These are phyloP conservation scores for Nesidiocoris tenuis DNA, from an alignment of 2,888 invertebrate genomes.

Conservation along the genomic window DNA sequence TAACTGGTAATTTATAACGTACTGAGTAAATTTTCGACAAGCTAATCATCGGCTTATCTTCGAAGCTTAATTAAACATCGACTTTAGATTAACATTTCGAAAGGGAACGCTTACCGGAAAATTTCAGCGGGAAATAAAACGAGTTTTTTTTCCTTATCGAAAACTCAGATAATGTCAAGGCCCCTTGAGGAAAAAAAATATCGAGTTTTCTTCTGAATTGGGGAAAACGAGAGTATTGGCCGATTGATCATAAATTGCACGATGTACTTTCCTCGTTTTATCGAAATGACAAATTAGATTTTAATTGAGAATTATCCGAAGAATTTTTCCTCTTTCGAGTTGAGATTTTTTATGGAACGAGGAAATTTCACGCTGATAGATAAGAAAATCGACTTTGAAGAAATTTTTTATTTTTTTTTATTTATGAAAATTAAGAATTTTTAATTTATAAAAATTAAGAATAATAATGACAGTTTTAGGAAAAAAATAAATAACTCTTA, in stretches of 20 bases:
- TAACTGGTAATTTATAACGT: too few relatives aligned
- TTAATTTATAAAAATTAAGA: not conserved
- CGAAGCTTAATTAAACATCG: too few relatives aligned
- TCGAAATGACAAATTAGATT: too few relatives aligned
- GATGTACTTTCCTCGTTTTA: not conserved
- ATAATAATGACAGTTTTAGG: too few relatives aligned
- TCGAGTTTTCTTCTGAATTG: not conserved
- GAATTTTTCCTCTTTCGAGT: not conserved
- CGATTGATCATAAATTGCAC: not conserved
- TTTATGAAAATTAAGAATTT: not conserved
- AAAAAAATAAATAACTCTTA: too few relatives aligned
- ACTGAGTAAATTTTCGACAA: too few relatives aligned
- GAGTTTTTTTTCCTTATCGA: conserved; percentile 1
- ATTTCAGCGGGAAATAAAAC: not conserved
- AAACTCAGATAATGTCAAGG: not conserved
- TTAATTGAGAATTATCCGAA: too few relatives aligned
- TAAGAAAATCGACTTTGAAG: too few relatives aligned
- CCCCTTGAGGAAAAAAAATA: not conserved
- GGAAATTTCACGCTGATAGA: too few relatives aligned
- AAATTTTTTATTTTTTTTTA: not conserved
- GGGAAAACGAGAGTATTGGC: not conserved
- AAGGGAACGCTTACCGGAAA: not conserved
- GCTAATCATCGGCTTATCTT: too few relatives aligned
- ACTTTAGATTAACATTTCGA: not conserved
- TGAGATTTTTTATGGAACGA: too few relatives aligned